Percentiles rank a stretch among this genome's conserved stretches.
phyloP scores from a whole-genome alignment of 2,888 invertebrate genomes.

The Stramonita haemastoma region DNA sequence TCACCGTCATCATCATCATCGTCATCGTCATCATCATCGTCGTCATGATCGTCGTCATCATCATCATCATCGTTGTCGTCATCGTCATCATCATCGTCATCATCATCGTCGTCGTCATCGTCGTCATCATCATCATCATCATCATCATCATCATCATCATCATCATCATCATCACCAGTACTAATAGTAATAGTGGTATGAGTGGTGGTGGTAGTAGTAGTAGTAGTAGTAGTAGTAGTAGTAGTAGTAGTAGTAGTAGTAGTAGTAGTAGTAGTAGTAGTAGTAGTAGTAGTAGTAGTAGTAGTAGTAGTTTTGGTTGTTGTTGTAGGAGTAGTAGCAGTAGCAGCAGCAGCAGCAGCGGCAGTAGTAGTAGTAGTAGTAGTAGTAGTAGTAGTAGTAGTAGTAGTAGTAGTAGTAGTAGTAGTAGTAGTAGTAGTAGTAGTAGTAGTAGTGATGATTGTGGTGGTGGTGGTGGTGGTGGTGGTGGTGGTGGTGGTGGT shows the following conservation, averaged over 20 bases:
- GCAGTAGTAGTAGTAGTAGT: not conserved
- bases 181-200: too few species aligned
- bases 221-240: constrained; percentile 4
- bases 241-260: constrained; percentile 21
- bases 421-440: not conserved
- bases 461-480: not conserved
- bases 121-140: constrained; percentile 6
- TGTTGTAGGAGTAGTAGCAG: not conserved
- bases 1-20: not conserved
- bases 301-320: not conserved
- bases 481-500: not conserved
- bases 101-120: not conserved
- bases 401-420: not conserved
- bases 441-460: not conserved
- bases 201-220: not conserved
- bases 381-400: not conserved
- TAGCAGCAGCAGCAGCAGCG: not conserved
- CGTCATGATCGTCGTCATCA: not conserved
- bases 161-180: too few species aligned
- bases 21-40: constrained; percentile 12
- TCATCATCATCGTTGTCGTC: not conserved
- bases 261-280: constrained; percentile 15
- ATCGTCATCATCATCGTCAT: constrained; percentile 22
- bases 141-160: constrained; percentile 15
- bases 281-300: not conserved